Percentiles rank a stretch among this genome's conserved stretches.
These are phyloP conservation scores for Drosophila nigricruria DNA, from an alignment of 2,888 invertebrate species.

Conservation along the genomic window DNA sequence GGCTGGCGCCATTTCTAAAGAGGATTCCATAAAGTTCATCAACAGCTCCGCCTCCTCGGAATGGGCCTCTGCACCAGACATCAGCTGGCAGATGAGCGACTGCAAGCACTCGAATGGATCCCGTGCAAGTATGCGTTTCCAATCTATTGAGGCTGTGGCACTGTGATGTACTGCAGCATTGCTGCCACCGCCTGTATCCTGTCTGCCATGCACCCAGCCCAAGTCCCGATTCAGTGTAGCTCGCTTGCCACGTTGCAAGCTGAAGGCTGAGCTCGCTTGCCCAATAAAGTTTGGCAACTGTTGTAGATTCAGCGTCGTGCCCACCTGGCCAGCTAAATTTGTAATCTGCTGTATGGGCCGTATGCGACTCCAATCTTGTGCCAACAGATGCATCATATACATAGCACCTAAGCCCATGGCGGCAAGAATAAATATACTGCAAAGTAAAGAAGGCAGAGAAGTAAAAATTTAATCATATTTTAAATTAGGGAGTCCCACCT, in stretches of 20 bases:
- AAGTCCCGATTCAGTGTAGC: conserved; percentile 42
- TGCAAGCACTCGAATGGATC: conserved; percentile 84
- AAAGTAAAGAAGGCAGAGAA: neutral
- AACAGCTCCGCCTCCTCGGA: conserved; percentile 80
- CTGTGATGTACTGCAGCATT: conserved; percentile 8
- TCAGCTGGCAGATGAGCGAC: conserved; percentile 84
- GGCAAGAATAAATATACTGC: conserved; percentile 82
- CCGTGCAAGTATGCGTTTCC: conserved; percentile 82
- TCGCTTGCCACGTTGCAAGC: conserved; percentile 74
- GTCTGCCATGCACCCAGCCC: conserved; percentile 34
- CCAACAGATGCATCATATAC: conserved; percentile 86
- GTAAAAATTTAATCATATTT: neutral
- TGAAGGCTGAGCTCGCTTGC: conserved; percentile 67
- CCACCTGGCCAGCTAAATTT: conserved; percentile 67
- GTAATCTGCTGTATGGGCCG: conserved; percentile 79
- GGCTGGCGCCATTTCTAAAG: conserved; percentile 76
- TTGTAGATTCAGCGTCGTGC: conserved; percentile 50
- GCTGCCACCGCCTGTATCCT: conserved; percentile 12
- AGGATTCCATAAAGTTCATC: conserved; percentile 78
- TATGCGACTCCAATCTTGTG: conserved; percentile 86
- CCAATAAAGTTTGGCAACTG: conserved; percentile 52
- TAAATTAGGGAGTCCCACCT: neutral
- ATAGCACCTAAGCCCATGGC: conserved; percentile 86
- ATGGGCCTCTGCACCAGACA: conserved; percentile 82
- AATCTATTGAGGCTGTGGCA: conserved; percentile 69